Percentiles rank a stretch among this genome's conserved stretches.
phyloP scores from a whole-genome alignment of 2,888 invertebrate species.

The Agrochola lychnidis region DNA sequence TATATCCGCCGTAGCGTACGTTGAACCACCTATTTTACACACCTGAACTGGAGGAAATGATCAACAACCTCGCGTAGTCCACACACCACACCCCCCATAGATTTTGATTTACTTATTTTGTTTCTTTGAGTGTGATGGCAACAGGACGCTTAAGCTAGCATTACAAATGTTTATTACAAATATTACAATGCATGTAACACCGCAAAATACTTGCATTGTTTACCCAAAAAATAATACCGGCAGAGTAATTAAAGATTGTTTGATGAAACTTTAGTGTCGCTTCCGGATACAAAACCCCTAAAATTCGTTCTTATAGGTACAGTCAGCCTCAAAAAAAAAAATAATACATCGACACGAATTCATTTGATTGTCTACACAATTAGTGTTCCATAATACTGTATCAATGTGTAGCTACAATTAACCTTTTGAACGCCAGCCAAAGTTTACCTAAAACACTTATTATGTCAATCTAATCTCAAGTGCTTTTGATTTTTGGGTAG shows the following conservation, averaged over 20 bases:
- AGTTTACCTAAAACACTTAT: too few species aligned
- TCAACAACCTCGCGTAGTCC: conserved; percentile 32
- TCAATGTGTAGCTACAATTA: background rate
- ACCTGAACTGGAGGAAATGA: conserved; percentile 19
- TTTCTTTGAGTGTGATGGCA: conserved; percentile 44
- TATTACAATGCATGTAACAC: conserved; percentile 16
- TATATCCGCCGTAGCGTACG: conserved; percentile 12
- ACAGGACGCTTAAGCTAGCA: conserved; percentile 10
- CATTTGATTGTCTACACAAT: background rate
- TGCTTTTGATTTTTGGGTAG: too few species aligned
- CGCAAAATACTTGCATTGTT: conserved; percentile 17
- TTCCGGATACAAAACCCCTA: conserved; percentile 19
- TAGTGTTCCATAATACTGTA: conserved; percentile 4
- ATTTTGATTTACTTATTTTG: conserved; percentile 39
- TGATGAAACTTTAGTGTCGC: conserved; percentile 19
- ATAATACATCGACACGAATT: background rate
- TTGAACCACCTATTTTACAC: conserved; percentile 35
- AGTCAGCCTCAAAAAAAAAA: background rate
- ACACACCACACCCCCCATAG: conserved; percentile 36
- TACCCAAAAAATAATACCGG: conserved; percentile 18
- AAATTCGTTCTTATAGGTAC: conserved; percentile 31
- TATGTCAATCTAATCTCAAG: too few species aligned
- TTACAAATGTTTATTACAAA: conserved; percentile 15
- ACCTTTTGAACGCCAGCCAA: too few species aligned
- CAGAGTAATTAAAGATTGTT: conserved; percentile 3